Percentiles rank a stretch among this genome's conserved stretches.
Evolutionary conservation across 1,140 invertebrate genomes (phyloP).

Genomic region (Caenorhabditis elegans): DNA sequence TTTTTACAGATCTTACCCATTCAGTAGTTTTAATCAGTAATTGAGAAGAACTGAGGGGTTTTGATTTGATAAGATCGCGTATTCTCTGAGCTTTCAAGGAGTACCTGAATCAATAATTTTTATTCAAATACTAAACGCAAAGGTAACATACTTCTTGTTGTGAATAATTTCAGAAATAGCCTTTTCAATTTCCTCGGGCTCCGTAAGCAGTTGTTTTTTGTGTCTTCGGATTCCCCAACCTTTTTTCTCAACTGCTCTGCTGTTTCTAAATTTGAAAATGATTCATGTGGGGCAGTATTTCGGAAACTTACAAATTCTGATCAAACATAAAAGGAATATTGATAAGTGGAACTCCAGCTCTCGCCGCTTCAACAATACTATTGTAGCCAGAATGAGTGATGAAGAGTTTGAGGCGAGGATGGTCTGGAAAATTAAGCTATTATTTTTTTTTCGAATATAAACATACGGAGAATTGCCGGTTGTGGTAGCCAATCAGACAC

Average conservation of each 20-base stretch:
- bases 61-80: background rate
- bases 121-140: too few relatives aligned
- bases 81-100: background rate
- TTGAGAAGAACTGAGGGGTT: background rate
- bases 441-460: too few relatives aligned
- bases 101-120: background rate
- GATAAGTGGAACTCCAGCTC: conserved; percentile 69
- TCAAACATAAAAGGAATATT: conserved; percentile 70
- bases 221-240: conserved; percentile 70
- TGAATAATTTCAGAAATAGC: background rate
- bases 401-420: conserved; percentile 56
- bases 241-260: conserved; percentile 41
- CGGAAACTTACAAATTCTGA: conserved; percentile 47
- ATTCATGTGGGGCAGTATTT: background rate
- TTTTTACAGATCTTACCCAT: background rate
- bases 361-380: conserved; percentile 68
- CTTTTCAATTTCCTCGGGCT: background rate
- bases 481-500: conserved; percentile 46
- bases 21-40: background rate
- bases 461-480: conserved; percentile 38
- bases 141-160: background rate
- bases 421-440: background rate
- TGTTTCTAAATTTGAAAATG: conserved; percentile 47
- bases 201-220: background rate
- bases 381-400: conserved; percentile 69